Percentiles rank a stretch among this genome's conserved stretches.
These are phyloP conservation scores for Nemotelus pantherinus DNA, from an alignment of 2,888 invertebrate genomes.

Conservation along the genomic window DNA sequence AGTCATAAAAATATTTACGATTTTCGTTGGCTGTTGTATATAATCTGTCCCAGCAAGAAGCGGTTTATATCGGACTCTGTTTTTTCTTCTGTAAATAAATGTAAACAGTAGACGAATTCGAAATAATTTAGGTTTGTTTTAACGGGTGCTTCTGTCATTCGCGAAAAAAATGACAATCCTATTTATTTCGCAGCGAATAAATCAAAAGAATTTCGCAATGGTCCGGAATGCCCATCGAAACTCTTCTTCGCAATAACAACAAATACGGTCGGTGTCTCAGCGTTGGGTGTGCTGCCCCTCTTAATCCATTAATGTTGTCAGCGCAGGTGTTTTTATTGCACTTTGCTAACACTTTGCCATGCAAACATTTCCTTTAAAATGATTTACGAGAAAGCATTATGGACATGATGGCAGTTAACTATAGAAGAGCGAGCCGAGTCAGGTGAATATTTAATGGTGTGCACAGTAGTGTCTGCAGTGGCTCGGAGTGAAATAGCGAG, in stretches of 20 bases:
- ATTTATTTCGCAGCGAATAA: conserved; percentile 36
- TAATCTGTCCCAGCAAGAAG: conserved; percentile 3
- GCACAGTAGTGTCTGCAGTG: not conserved
- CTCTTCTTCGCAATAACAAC: not conserved
- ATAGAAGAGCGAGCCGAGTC: conserved; percentile 4
- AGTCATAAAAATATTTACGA: conserved; percentile 42
- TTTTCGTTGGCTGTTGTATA: conserved; percentile 25
- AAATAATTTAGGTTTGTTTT: not conserved
- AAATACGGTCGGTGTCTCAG: not conserved
- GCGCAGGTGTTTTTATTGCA: conserved; percentile 50
- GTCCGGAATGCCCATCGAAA: conserved; percentile 9
- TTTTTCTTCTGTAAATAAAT: not conserved
- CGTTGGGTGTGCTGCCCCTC: not conserved
- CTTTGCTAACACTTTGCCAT: conserved; percentile 47
- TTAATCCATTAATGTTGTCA: conserved; percentile 49
- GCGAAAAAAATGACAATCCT: conserved; percentile 33
- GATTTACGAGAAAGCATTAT: conserved; percentile 47
- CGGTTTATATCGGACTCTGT: not conserved
- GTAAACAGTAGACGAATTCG: not conserved
- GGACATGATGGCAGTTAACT: conserved; percentile 40
- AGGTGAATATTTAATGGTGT: conserved; percentile 35
- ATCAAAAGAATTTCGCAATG: conserved; percentile 38
- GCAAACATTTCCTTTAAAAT: conserved; percentile 49
- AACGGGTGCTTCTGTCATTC: not conserved
- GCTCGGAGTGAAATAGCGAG: not conserved